Base-by-base conservation (phyloP, 2,113 vertebrate species). In the Trematocara nigrifrons region DNA sequence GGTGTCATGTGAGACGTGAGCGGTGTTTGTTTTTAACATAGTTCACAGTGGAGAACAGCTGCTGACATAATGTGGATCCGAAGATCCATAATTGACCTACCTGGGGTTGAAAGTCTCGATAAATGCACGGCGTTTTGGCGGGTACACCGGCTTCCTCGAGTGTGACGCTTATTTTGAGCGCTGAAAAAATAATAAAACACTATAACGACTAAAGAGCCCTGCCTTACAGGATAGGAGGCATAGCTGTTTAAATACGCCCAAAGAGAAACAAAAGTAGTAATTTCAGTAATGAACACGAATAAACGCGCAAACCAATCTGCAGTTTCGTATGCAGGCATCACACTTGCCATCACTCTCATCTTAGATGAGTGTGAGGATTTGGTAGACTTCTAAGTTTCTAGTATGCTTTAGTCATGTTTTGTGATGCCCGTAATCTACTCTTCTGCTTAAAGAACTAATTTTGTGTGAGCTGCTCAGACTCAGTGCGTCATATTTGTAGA, bases 401-500 rank as follows among this genome's bases (percentile, higher is more conserved):
- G 12, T 77, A 5, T 4, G 35, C 16, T 20, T 49, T 12, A 49
- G 26, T 82, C 82, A 71, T 82, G 33, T 79, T 86, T 52, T 86
- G 45, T n/a, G 74, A 80, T 57, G 81, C 52, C 47, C 3, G 2
- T 86, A 80, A 90, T 91, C 89, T 85, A 38, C 69, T 91, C 87
- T 45, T 91, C 87, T 85, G 84, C 49, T 74, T 31, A 76, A 56
- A 38, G 35, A 59, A 66, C 66, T 42, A 7, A 85, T 86, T 88
- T 49, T 57, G 85, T 52, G 83, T 22, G 82, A 79, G 76, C 29
- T 2, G 38, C 80, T 77, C 64, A 33, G 81, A 80, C 8, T 83
- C 87, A 61, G 61, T 90, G 89, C 79, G 84, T 91, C 90, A 90
- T 42, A 59, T 86, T 86, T 83, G 47, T 86, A 89, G 84, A 86